Evolutionary conservation across 2,113 vertebrate genomes (phyloP).

Genomic region (Mobula birostris): DNA sequence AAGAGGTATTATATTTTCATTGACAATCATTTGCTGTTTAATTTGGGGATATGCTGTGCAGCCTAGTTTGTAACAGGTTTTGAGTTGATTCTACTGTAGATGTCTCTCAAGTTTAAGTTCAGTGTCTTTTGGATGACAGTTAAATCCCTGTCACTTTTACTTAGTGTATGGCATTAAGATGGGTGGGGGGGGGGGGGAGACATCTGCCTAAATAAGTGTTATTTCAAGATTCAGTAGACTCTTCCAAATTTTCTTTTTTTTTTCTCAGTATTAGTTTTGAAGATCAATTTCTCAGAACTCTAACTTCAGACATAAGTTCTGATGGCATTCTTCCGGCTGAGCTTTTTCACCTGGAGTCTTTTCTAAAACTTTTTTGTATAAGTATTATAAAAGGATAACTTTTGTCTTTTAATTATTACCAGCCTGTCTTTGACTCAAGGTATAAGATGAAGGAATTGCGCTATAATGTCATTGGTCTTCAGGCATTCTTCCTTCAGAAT

Average conservation of each 20-base stretch:
- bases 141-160: background rate
- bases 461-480: background rate
- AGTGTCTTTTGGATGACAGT: background rate
- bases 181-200: no score
- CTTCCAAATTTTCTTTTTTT: background rate
- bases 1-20: background rate
- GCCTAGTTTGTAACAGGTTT: background rate
- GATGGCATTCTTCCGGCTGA: background rate
- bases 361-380: no score
- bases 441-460: background rate
- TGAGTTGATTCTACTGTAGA: background rate
- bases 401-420: background rate
- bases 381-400: background rate
- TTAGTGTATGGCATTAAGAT: no score
- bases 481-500: background rate
- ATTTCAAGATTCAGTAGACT: background rate
- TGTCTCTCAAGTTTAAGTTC: slow-evolving; percentile 11
- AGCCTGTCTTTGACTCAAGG: background rate
- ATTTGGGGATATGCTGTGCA: background rate
- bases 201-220: background rate
- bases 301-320: background rate
- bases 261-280: background rate
- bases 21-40: background rate
- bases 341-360: no score
- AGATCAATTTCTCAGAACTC: background rate